phyloP scores from a whole-genome alignment of 1,140 invertebrate genomes.

The Anastrepha obliqua region DNA sequence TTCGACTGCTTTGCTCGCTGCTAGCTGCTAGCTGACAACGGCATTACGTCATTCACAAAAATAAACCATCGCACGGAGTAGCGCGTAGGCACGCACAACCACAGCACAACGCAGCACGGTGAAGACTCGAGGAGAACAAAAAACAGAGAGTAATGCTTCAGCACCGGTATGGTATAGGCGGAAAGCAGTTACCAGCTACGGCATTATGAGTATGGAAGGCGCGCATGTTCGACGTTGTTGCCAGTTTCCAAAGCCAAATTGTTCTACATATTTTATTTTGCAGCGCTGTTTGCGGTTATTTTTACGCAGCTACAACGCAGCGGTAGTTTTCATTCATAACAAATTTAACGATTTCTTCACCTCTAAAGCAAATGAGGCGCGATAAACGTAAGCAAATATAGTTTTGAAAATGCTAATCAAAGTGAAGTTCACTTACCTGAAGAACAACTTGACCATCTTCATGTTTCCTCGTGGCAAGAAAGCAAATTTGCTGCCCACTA shows the following conservation, averaged over 20 bases:
- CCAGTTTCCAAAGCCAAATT: not conserved
- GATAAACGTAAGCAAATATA: not conserved
- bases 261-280: not conserved
- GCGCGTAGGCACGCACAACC: slow-evolving; percentile 34
- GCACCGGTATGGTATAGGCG: slow-evolving; percentile 10
- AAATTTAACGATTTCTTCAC: not conserved
- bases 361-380: not conserved
- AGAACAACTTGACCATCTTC: slow-evolving; percentile 56
- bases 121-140: not conserved
- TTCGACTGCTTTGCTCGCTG: slow-evolving; percentile 27
- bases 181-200: not conserved
- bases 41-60: slow-evolving; percentile 55
- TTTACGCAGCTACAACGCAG: not conserved
- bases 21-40: not conserved
- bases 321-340: slow-evolving; percentile 23
- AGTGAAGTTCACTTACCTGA: slow-evolving; percentile 54
- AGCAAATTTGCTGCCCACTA: not conserved
- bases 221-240: not conserved
- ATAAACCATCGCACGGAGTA: slow-evolving; percentile 36
- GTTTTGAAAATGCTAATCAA: no score
- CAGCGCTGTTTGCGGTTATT: not conserved
- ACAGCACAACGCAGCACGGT: not conserved
- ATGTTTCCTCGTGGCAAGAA: slow-evolving; percentile 39
- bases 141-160: not conserved
- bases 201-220: not conserved